Evolutionary conservation across 2,797 vertebrate species (phyloP), one percentile per base, ranked within the genome.

Genomic region (Coregonus sp.): DNA sequence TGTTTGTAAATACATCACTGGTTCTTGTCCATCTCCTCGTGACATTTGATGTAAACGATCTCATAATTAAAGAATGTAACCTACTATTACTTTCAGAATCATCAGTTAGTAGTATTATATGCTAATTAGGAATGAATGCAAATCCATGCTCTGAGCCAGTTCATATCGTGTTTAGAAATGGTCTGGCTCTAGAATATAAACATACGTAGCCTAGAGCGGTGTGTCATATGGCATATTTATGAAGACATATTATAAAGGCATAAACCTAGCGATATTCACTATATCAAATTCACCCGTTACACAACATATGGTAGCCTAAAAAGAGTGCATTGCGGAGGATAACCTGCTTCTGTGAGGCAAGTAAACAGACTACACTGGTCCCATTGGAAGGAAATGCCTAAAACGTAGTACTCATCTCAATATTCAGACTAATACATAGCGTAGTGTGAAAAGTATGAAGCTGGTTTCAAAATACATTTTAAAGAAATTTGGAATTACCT

Each of bases 401-500:
- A 47, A 47, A 11, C 40, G 40, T 47, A 3, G 40, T 11, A 47
- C 9, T 47, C 40, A 47, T 47, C 40, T 0, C 0, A 2, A 12
- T 11, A 47, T 11, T 47, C 40, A 47, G 40, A 47, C 20, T 7
- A 70, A 70, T 12, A 12, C 20, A 20, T 20, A 11, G 4, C 15
- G 20, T 20, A 12, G 4, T 47, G 37, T 47, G 37, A 50, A 70
- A 20, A 47, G 15, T 70, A 9, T 4, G n/a, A 16, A 25, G 69
- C 29, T 70, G n/a, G 4, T 74, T 40, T 20, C 4, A 20, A 40
- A 56, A 40, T 2, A 33, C 3, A 52, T 73, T 25, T 4, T 0
- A 15, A 14, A 0, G 5, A 29, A 69, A 80, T 40, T 31, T 74
- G 7, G 20, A 1, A 40, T 86, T 85, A 98, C 97, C 97, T 97